Evolutionary conservation across 2,888 invertebrate genomes (phyloP), one percentile per base, ranked within the genome.

Genomic region (Scrobipalpa costella): DNA sequence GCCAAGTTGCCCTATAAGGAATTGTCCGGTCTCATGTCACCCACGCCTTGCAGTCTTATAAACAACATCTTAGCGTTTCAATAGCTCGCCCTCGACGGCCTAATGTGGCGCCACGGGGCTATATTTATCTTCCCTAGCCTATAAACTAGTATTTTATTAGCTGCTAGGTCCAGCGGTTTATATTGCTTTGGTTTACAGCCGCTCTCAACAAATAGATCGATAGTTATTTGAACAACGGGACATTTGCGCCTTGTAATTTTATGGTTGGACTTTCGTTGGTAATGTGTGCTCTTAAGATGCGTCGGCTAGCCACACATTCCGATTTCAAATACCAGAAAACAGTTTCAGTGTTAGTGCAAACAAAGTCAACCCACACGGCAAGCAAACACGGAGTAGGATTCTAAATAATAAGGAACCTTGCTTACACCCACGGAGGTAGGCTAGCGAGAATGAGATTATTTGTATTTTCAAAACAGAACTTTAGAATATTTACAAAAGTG

Each of bases 1-100:
- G 77, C 71, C 71, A 83, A 88, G 83, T 83, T 90, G 86, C 90
- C 90, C 80, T 90, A 89, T 71, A 90, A 80, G 90, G 90, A 77
- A 81, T 82, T 82, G 72, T 86, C 74, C 72, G 70, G 76, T 73
- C 75, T 80, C 78, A 73, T 63, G 74, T 74, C 81, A 47, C 65
- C 65, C 65, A 63, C 65, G 65, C 63, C 60, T 57, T 40, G 17
- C 55, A 67, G 71, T 71, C 73, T 79, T 70, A 76, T 72, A 79
- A 81, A 79, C 76, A 80, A 75, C 79, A 73, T 70, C 63, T 71
- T 73, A 77, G 78, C 80, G 75, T 78, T 79, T 73, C 76, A 77
- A 77, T 78, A 73, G 73, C 73, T 77, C 68, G 73, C 71, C 76
- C 72, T 73, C 73, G 78, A 75, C 76, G 69, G 70, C 66, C 73